Base-by-base conservation (phyloP, 2,888 invertebrate genomes). In the Marronus borbonicus region DNA sequence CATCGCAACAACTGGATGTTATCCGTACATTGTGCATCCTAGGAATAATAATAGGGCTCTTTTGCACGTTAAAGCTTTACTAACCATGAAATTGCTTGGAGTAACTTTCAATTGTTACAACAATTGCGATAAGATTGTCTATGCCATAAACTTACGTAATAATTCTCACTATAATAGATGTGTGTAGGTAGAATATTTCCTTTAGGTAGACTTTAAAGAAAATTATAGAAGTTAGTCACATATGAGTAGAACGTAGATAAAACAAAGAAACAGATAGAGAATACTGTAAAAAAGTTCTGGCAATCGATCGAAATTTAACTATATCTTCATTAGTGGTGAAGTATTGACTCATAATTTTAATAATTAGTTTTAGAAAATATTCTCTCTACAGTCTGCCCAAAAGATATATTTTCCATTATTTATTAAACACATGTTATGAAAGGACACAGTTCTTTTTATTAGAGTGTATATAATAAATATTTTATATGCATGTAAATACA, bases 121-220 rank as follows among this genome's bases (percentile, higher is more conserved):
- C 72, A 44, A 74, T 44, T 74, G 20, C 20, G 55, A 44, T 62
- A 62, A 78, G 78, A 78, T 78, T 78, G 78, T 78, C 78, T 76
- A 76, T 78, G 78, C 78, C 66, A 66, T 66, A 75, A 68, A 66
- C 68, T 64, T 76, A 78, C 60, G 49, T 62, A 70, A 72, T 72
- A 64, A n/a, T 65, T 74, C 44, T 74, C 72, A 74, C 72, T 62
- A 60, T 60, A 62, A 55, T 17, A 17, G 24, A 49, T 31, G n/a
- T 10, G 5, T 60, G 39, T 12, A 20, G n/a, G 20, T 24, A 66
- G 50, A 28, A 64, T 75, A 76, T 66, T 52, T 55, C 31, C 5
- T 5, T 72, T 58, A 36, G 58, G 58, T 58, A n/a, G 28, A 36
- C 8, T 24, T 49, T 3, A 28, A n/a, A 50, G 12, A 20, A 4